Conservation (phyloP, 2,888 invertebrate species). For the Platycnemis pennipes region DNA sequence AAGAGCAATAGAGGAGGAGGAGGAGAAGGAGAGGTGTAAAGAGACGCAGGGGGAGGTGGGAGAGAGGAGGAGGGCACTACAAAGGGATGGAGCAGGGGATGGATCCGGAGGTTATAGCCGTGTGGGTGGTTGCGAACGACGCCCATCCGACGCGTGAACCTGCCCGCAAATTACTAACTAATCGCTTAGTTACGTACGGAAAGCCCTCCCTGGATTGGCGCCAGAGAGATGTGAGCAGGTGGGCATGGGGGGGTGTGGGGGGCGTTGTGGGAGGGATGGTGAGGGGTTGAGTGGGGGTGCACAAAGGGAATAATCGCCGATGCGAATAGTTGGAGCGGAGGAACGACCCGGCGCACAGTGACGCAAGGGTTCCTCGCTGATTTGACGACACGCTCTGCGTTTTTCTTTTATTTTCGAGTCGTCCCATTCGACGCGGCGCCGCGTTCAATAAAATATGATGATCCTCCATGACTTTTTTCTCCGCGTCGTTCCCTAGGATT, state of each 20-base stretch:
- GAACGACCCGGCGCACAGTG: background rate
- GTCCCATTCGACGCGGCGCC: conserved; percentile 2
- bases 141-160: conserved; percentile 66
- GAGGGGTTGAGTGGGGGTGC: background rate
- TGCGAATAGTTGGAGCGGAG: conserved; percentile 21
- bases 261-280: background rate
- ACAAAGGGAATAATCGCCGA: conserved; percentile 57
- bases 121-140: conserved; percentile 54
- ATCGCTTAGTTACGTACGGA: conserved; percentile 56
- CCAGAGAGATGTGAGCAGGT: background rate
- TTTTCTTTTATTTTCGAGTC: background rate
- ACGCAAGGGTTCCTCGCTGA: background rate
- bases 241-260: background rate
- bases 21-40: background rate
- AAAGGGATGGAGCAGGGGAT: background rate
- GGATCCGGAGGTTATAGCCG: background rate
- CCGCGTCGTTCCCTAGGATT: background rate
- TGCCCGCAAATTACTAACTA: conserved; percentile 68
- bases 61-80: conserved; percentile 25
- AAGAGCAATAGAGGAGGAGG: background rate
- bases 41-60: conserved; percentile 65
- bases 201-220: conserved; percentile 63
- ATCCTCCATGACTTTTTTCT: background rate
- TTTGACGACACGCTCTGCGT: background rate
- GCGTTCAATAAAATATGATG: conserved; percentile 37